These are phyloP conservation scores for Ptilorrhoa leucosticta DNA, from an alignment of 2,113 vertebrate genomes.

Conservation along the genomic window DNA sequence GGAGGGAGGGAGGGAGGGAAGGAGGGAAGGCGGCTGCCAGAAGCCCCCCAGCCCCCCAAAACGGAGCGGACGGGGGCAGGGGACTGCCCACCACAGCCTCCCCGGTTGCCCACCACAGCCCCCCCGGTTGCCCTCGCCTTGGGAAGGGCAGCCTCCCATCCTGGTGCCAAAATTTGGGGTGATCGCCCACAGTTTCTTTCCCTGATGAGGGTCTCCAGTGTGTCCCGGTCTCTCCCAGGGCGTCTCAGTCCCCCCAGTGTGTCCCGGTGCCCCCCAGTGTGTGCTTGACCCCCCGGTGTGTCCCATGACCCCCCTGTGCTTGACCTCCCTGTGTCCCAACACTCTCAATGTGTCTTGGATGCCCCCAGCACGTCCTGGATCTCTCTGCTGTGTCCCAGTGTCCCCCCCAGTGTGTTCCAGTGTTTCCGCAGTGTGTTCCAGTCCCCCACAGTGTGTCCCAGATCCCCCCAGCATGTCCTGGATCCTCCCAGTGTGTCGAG, in stretches of 20 bases:
- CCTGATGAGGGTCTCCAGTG: background rate
- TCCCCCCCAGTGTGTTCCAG: background rate
- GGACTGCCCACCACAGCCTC: background rate
- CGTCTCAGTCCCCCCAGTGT: background rate
- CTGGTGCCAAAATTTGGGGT: background rate
- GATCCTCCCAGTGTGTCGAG: background rate
- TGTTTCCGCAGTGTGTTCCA: background rate
- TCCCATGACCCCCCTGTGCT: background rate
- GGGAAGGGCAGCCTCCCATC: background rate
- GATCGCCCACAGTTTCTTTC: background rate
- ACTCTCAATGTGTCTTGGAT: background rate
- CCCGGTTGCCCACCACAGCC: accelerated
- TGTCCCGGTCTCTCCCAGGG: background rate
- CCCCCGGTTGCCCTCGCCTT: too few relatives aligned
- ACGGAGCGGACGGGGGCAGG: background rate
- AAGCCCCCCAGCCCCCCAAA: background rate
- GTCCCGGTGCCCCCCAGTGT: background rate
- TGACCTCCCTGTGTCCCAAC: background rate
- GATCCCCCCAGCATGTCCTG: background rate
- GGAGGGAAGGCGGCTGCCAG: background rate
- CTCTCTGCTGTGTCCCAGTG: background rate
- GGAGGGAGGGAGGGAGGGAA: constrained; percentile 39
- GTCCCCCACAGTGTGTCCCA: background rate
- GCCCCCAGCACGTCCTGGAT: background rate
- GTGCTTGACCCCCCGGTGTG: too few relatives aligned